Base-by-base conservation (phyloP, 2,797 vertebrate genomes). In the Parauchenoglanis ngamensis region DNA sequence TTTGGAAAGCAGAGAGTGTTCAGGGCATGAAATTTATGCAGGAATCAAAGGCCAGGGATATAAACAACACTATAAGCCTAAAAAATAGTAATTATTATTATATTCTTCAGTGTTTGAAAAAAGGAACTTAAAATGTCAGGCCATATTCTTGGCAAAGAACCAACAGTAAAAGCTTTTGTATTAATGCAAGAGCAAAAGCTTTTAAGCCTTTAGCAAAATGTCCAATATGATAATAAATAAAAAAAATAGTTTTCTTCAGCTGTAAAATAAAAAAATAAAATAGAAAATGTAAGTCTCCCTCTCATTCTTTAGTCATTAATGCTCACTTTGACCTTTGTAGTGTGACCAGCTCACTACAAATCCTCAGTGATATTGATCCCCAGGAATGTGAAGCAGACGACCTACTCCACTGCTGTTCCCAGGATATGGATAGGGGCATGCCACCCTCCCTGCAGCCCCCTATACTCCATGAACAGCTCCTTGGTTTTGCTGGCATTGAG, bases 1-100 rank as follows among this genome's bases (percentile, higher is more conserved):
- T 31, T 67, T 12, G n/a, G 25, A 52, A 67, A 52, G 80, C 25
- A 52, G 61, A 49, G 15, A 21, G 80, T 19, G 78, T 44, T 80
- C 3, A 49, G 40, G 12, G 61, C 40, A 49, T 49, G 61, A 21
- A 76, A 76, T 80, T 59, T 44, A 61, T 44, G 11, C 78, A 59
- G 7, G 25, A 61, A 77, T 52, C 46, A 78, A 67, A 85, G 84
- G 72, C n/a, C 59, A 44, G 57, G 57, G 57, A 63, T 81, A 81
- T 17, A 63, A 81, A 81, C 31, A 63, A 81, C 0, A 19, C 28
- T 35, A 79, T 35, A 59, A 57, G 4, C 19, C 17, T 40, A 2
- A 23, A 57, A 79, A 11, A 57, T 35, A 35, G 35, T 35, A 35
- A 35, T 35, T 35, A 35, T 35, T 35, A 77, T 46, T 2, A 4